These are phyloP conservation scores for Bombus turneri DNA, from an alignment of 1,140 invertebrate genomes.

Conservation along the genomic window DNA sequence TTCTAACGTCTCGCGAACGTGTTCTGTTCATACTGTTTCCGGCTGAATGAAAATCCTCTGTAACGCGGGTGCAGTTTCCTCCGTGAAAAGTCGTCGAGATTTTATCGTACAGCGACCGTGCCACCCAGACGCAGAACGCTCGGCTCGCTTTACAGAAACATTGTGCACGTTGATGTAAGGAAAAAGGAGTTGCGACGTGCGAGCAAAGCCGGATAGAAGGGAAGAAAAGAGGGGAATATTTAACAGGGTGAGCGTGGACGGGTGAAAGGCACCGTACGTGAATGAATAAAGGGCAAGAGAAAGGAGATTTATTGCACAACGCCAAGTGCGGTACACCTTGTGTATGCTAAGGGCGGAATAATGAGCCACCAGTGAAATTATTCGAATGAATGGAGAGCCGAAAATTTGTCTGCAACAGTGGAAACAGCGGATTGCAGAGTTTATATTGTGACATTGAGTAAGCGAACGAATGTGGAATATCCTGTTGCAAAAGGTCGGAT, in stretches of 20 bases:
- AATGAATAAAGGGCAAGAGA: slow-evolving; percentile 8
- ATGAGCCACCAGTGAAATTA: not conserved
- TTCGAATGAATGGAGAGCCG: not conserved
- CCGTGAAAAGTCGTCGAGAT: slow-evolving; percentile 12
- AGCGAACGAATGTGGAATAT: not conserved
- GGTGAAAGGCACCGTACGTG: not conserved
- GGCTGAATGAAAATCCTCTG: not conserved
- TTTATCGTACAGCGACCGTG: slow-evolving; percentile 11
- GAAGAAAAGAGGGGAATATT: slow-evolving; percentile 27
- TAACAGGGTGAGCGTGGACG: not conserved
- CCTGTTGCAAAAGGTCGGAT: not conserved
- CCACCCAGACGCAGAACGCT: not conserved
- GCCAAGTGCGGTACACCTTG: not conserved
- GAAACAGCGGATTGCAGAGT: not conserved
- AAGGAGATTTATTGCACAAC: slow-evolving; percentile 14
- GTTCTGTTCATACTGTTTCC: not conserved
- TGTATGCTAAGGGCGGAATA: not conserved
- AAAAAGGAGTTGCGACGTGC: not conserved
- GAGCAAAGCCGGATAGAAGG: not conserved
- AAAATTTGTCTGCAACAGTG: not conserved
- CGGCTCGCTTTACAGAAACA: not conserved
- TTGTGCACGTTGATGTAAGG: not conserved
- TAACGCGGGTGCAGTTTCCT: too few relatives aligned
- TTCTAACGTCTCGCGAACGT: not conserved
- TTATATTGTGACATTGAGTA: not conserved